Base-by-base conservation (phyloP, 2,888 invertebrate genomes). In the Cabera pusaria region DNA sequence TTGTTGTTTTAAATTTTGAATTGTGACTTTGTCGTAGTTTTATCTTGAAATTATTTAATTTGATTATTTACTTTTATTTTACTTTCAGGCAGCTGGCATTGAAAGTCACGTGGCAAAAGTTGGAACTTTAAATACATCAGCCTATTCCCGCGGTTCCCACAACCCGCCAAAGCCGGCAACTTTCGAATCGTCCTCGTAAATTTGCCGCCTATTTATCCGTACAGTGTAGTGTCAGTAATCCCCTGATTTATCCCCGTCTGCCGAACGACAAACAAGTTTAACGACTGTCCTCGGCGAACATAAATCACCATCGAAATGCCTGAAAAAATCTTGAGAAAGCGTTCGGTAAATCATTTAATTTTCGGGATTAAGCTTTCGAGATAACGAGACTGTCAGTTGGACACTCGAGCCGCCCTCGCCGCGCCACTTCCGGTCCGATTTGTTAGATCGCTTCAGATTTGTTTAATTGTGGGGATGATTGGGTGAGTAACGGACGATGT, bases 281-380 rank as follows among this genome's bases (percentile, higher is more conserved):
- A 40, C 45, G 37, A 25, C 45, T 39, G 35, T 17, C 34, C 28
- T 31, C 11, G 18, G 16, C 21, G n/a, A 21, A 29, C 41, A 41
- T 49, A 49, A 45, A 49, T 49, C 49, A 45, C 19, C 31, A 43
- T 45, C 36, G 42, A 26, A 38, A 28, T 20, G 40, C 28, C 17
- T 17, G n/a, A 20, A 34, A n/a, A 31, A 38, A 37, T 38, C 32
- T 26, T 17, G 31, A 31, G 25, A 32, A 36, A 35, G 9, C 34
- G 7, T 33, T 43, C 31, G 33, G 35, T 46, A 40, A 49, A 49
- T 45, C 33, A 50, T 50, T 50, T 44, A 25, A 45, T 45, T 43
- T 40, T 33, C 29, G 38, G 10, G 32, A 26, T 31, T 27, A 35
- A 40, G 25, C 25, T 26, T 12, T 6, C 16, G 24, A 12, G 40